Evolutionary conservation across 2,888 invertebrate genomes (phyloP), one percentile per base, ranked within the genome.

Genomic region (Ichneumoninae sp.): DNA sequence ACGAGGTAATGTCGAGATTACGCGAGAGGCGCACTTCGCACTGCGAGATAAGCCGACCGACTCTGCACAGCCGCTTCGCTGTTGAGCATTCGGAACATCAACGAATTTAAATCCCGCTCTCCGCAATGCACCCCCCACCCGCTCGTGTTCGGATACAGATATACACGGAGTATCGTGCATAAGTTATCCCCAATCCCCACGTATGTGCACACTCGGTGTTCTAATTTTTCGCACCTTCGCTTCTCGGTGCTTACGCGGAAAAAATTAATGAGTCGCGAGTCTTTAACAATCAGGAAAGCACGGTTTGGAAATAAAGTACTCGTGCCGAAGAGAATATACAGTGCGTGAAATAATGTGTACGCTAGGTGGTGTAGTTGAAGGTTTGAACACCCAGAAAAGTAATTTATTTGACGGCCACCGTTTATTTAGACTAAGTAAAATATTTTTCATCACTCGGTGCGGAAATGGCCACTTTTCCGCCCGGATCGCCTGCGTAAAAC

Each of bases 151-250:
- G 60, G 4, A 72, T 75, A 68, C 70, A 78, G 69, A 66, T 76
- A 74, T 85, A 72, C 75, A 68, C 54, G 75, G 65, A 54, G 66
- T 80, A 83, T 78, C 68, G 81, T 82, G 70, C 75, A 71, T 83
- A 81, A 72, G 85, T 57, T 79, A 66, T 80, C 71, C 60, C 82
- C 50, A 82, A 78, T 75, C 75, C 82, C 78, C 71, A 81, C 78
- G 80, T 86, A 65, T n/a, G 16, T 85, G 70, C 72, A 79, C 83
- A 83, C 83, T 86, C 85, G 78, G 77, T 86, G 85, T 86, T 86
- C 86, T 84, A 84, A 86, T 86, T 86, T 86, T 86, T 87, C 84
- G 86, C 87, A 86, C 87, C 85, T 87, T 81, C 69, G 66, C 0
- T 5, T 50, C 13, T 16, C 50, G 0, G 13, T 4, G 50, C 50